Base-by-base conservation (phyloP, 1,140 invertebrate genomes). In the Drosophila parabipectinata region DNA sequence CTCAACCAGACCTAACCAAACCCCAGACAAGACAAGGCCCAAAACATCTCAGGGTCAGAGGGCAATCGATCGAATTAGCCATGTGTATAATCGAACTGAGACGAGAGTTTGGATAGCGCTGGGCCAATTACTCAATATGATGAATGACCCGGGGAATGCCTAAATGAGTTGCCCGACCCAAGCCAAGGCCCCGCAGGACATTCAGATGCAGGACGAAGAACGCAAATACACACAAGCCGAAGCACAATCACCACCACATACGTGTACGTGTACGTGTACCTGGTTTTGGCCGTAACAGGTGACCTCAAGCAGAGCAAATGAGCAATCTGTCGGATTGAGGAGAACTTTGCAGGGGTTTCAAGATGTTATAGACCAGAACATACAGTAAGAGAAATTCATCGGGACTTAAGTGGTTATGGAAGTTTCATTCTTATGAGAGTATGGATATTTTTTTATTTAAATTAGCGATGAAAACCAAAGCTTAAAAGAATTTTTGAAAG, bases 251-350 rank as follows among this genome's bases (percentile, higher is more conserved):
- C 1, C 1, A 2, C 3, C 18, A 24, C 37, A 5, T 37, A 12
- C 12, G 10, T 37, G 34, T 12, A 12, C 32, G 32, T 37, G 34
- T 37, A 37, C 26, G 5, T 28, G 26, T 21, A 21, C 21, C 21
- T 2, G 26, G 5, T 28, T 28, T 28, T 28, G 26, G 6, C 26
- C 45, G 58, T 74, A 74, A 64, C 72, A 64, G 72, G 72, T 74
- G 71, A 74, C 72, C 72, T 57, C 72, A 74, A 74, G 71, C 53
- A 47, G 61, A 66, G 72, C 71, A 74, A 74, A 74, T 74, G 71
- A 74, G 72, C 71, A 74, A 74, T 67, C 60, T 66, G 72, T 66
- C 53, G 59, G 71, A 64, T 74, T 64, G 62, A 52, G 53, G 53
- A 52, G 26, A 47, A 74, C 48, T 62, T 62, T 26, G 61, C 14